phyloP scores from a whole-genome alignment of 2,888 invertebrate species.

The Matsumyia berberina region DNA sequence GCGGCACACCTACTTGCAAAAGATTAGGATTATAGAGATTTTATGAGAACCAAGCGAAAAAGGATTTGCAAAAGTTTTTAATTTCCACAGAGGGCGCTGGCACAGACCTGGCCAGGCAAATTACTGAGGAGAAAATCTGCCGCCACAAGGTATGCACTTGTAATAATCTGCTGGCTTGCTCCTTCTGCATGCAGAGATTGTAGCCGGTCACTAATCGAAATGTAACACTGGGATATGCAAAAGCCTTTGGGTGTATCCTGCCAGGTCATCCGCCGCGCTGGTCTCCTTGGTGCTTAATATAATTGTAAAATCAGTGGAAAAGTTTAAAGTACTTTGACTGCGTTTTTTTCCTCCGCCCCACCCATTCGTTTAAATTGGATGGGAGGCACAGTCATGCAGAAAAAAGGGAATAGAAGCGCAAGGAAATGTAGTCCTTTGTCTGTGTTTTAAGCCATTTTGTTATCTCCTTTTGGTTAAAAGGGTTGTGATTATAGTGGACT shows the following conservation, averaged over 20 bases:
- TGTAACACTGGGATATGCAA: constrained; percentile 59
- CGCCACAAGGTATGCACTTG: constrained; percentile 51
- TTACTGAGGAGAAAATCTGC: constrained; percentile 39
- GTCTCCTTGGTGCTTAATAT: constrained; percentile 61
- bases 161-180: constrained; percentile 58
- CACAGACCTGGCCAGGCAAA: constrained; percentile 37
- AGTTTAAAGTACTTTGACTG: constrained; percentile 74
- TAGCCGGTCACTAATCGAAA: constrained; percentile 69
- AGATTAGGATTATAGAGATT: constrained; percentile 61
- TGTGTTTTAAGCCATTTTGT: constrained; percentile 59
- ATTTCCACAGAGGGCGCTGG: constrained; percentile 46
- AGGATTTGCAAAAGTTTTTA: constrained; percentile 70
- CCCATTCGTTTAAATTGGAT: constrained; percentile 44
- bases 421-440: constrained; percentile 52
- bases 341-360: constrained; percentile 35
- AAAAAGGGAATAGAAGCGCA: background rate
- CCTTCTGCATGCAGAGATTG: constrained; percentile 35
- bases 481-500: constrained; percentile 74
- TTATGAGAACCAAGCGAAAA: constrained; percentile 46
- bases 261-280: background rate
- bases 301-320: constrained; percentile 74
- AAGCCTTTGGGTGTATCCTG: constrained; percentile 28
- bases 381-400: constrained; percentile 14
- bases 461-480: constrained; percentile 65
- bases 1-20: constrained; percentile 14